Conservation (phyloP, 37 sponge, comb jelly and placozoan genomes). For the Halichondria panicea region DNA sequence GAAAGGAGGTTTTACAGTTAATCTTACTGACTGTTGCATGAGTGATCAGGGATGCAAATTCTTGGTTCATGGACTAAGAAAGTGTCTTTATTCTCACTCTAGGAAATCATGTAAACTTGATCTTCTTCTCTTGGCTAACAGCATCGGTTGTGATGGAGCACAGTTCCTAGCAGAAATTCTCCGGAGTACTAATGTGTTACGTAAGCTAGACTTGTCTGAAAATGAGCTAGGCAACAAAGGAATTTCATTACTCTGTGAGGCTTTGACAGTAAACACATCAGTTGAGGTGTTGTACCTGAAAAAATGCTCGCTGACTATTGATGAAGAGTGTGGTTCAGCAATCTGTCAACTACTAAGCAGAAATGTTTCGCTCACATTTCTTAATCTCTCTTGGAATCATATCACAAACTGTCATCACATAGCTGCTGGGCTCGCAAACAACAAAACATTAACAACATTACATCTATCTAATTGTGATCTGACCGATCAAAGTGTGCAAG, state of each 20-base stretch:
- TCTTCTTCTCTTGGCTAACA: background rate
- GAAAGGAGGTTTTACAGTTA: background rate
- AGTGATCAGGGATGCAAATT: background rate
- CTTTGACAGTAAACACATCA: background rate
- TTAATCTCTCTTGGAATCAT: background rate
- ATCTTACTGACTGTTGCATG: background rate
- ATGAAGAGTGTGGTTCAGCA: background rate
- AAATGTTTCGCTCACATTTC: background rate
- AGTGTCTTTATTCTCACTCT: background rate
- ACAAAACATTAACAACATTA: background rate
- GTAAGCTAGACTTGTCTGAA: background rate
- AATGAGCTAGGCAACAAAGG: background rate
- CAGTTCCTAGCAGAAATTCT: background rate
- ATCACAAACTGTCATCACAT: no score
- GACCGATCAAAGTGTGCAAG: background rate
- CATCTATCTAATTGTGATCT: background rate
- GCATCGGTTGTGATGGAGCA: background rate
- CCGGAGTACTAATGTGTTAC: background rate
- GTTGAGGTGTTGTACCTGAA: background rate
- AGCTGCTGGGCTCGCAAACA: background rate
- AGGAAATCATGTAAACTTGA: background rate
- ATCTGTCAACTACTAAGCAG: background rate
- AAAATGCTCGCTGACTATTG: background rate
- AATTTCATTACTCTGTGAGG: background rate
- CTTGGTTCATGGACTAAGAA: background rate